Evolutionary conservation across 2,888 invertebrate species (phyloP).

Genomic region (Oasisia sp.): DNA sequence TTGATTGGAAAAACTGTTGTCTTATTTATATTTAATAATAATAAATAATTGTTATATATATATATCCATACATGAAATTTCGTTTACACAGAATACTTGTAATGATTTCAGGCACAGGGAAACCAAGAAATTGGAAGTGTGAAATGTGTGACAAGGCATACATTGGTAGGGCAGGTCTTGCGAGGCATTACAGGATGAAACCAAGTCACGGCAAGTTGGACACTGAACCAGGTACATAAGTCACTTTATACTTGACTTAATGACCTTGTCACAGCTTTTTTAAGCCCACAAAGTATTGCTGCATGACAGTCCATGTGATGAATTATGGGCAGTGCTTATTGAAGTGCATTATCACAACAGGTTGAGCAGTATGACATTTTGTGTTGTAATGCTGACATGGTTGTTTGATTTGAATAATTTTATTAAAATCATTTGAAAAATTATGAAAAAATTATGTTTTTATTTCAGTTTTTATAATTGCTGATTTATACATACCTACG

Average conservation of each 20-base stretch:
- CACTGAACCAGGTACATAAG: slow-evolving; percentile 22
- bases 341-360: background rate
- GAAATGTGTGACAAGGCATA: slow-evolving; percentile 76
- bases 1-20: too few species aligned
- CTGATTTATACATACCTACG: too few species aligned
- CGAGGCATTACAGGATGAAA: slow-evolving; percentile 73
- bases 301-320: background rate
- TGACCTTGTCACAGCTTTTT: background rate
- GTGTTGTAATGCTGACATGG: too few species aligned
- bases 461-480: too few species aligned
- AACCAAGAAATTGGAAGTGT: slow-evolving; percentile 69
- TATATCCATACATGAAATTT: too few species aligned
- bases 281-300: background rate
- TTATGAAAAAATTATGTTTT: too few species aligned
- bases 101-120: slow-evolving; percentile 39
- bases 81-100: too few species aligned
- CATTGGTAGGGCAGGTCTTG: slow-evolving; percentile 72
- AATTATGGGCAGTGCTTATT: background rate
- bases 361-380: background rate
- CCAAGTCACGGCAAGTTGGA: slow-evolving; percentile 70
- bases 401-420: too few species aligned
- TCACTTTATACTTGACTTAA: background rate
- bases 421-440: too few species aligned
- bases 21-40: too few species aligned
- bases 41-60: too few species aligned